Percentiles rank a stretch among this genome's conserved stretches.
These are phyloP conservation scores for Polyommatus iphigenia DNA, from an alignment of 2,888 invertebrate genomes.

Conservation along the genomic window DNA sequence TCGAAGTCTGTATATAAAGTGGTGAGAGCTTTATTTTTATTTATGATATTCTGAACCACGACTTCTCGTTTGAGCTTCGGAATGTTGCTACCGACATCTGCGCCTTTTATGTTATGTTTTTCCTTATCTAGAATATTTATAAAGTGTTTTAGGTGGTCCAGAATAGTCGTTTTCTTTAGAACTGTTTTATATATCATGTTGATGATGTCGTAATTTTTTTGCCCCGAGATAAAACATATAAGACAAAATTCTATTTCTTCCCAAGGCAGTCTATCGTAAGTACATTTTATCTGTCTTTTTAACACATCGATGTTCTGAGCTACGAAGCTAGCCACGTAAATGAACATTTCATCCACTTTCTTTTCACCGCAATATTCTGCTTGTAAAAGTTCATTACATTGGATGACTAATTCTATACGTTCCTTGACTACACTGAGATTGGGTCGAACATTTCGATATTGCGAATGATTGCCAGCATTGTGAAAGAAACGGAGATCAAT, in stretches of 20 bases:
- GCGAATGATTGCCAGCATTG: neutral
- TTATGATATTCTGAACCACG: neutral
- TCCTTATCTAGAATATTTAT: neutral
- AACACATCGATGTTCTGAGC: constrained; percentile 22
- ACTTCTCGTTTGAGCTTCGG: constrained; percentile 5
- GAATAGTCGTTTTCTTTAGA: neutral
- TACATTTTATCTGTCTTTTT: constrained; percentile 19
- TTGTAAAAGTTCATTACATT: constrained; percentile 2
- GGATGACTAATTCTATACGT: constrained; percentile 2
- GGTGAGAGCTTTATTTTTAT: neutral
- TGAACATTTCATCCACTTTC: constrained; percentile 20
- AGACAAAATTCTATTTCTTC: constrained; percentile 29
- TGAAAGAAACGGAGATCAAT: constrained; percentile 7
- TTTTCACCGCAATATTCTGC: neutral
- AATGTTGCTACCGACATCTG: constrained; percentile 1
- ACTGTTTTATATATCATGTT: constrained; percentile 15
- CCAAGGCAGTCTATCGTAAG: constrained; percentile 21
- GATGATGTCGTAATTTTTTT: neutral
- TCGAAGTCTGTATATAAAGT: constrained; percentile 16
- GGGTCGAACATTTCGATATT: neutral
- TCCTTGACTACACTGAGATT: neutral
- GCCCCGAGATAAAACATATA: constrained; percentile 14
- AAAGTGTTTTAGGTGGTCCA: neutral
- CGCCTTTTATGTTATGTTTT: constrained; percentile 11
- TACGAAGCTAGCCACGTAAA: neutral